Conservation (phyloP, 2,797 vertebrate species). For the Taeniopygia guttata region DNA sequence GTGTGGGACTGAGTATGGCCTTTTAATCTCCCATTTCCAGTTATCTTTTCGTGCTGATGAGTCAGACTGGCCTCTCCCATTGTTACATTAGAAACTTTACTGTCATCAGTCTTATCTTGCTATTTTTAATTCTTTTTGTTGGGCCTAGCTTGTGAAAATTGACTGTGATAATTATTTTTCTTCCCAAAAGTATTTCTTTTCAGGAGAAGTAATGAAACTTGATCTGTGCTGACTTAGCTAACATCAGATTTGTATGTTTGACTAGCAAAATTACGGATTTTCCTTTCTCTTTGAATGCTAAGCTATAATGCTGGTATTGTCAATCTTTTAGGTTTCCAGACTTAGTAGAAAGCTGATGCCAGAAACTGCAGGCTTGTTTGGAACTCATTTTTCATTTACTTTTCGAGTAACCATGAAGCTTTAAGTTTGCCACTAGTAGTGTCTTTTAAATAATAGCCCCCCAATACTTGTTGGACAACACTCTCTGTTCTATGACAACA, state of each 20-base stretch:
- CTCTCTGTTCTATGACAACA: neutral
- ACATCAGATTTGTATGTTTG: neutral
- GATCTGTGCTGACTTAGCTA: neutral
- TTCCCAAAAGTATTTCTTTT: neutral
- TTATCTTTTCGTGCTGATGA: conserved; percentile 17
- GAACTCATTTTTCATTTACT: neutral
- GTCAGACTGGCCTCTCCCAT: neutral
- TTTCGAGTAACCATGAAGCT: neutral
- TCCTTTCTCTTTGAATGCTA: neutral
- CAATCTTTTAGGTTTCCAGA: neutral
- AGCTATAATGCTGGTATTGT: neutral
- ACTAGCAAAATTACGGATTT: neutral
- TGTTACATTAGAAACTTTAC: neutral
- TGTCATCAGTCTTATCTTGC: neutral
- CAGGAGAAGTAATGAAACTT: neutral
- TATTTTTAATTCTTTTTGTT: conserved; percentile 1
- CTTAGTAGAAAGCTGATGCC: neutral
- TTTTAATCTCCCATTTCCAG: conserved; percentile 3
- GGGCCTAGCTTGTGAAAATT: neutral
- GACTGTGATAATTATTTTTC: neutral
- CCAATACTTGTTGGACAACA: neutral
- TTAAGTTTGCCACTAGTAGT: neutral
- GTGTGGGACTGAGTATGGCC: neutral
- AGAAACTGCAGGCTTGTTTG: neutral
- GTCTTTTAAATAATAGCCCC: neutral